Evolutionary conservation across 2,888 invertebrate species (phyloP), one percentile per base, ranked within the genome.

Genomic region (Gerris lacustris): DNA sequence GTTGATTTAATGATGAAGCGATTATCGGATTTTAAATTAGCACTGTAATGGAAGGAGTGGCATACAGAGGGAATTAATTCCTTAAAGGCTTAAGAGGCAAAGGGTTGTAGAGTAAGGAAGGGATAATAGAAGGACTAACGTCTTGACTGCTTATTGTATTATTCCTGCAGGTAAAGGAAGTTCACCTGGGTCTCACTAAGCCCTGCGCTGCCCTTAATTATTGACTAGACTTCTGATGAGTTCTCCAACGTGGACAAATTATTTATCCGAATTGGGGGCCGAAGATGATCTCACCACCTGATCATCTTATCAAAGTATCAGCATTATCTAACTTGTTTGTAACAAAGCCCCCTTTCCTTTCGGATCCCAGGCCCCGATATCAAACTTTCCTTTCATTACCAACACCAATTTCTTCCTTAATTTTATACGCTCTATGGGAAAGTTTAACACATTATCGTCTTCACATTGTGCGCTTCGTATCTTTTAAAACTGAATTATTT

Each of bases 1-100:
- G 15, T 15, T 55, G 55, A 55, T 55, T 55, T 11, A 55, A 55
- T 55, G 15, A 55, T 55, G 55, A 55, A 55, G 55, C 5, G 55
- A 55, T 55, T 55, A 55, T 55, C 55, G 15, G 55, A 55, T 55
- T 55, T 55, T 55, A 55, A 55, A 55, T 55, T 55, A 55, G 55
- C 11, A 15, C 15, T 55, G 55, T 55, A 55, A 55, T 31, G 55
- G 15, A 55, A 55, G 55, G 55, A 11, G 15, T 11, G 11, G 55
- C 2, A 55, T 9, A 55, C 55, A 55, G 55, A 55, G 55, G 15
- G 55, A 55, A 55, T 55, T 55, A 55, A 55, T 55, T 55, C 15
- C 55, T 55, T 55, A 55, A 55, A 55, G 55, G 55, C 9, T 55
- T 55, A 55, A 55, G 55, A 55, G 9, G 55, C 55, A 11, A 55